Evolutionary conservation across 2,888 invertebrate species (phyloP).

Genomic region (Caenorhabditis macrosperma): DNA sequence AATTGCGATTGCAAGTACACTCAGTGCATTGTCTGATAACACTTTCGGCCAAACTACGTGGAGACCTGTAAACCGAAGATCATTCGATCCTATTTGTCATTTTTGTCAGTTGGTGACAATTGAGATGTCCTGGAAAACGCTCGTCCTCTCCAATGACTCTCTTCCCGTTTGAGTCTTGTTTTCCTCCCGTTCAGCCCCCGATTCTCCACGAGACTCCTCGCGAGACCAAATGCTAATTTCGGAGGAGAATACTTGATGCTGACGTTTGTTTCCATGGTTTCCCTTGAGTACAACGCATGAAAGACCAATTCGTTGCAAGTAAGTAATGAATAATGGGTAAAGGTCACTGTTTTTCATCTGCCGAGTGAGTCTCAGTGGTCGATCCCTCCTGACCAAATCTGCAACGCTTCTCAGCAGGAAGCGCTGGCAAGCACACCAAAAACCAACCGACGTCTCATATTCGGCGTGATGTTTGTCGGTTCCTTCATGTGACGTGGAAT

Average conservation of each 20-base stretch:
- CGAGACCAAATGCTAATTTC: background rate
- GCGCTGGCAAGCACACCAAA: conserved; percentile 27
- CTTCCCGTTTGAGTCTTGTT: background rate
- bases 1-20: background rate
- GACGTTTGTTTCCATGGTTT: conserved; percentile 3
- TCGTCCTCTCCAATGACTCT: background rate
- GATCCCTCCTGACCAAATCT: conserved; percentile 21
- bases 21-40: background rate
- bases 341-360: conserved; percentile 37
- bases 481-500: conserved; percentile 8
- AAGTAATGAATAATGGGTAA: background rate
- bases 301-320: conserved; percentile 19
- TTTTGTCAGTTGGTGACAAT: background rate
- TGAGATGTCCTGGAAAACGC: background rate
- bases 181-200: no score
- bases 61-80: background rate
- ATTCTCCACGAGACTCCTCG: no score
- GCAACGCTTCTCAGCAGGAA: conserved; percentile 21
- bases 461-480: conserved; percentile 30
- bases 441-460: conserved; percentile 27
- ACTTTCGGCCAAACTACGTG: background rate
- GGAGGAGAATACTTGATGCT: background rate
- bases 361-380: background rate
- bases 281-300: background rate
- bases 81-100: background rate